Evolutionary conservation across 53 echinoderm and acorn worm genomes (phyloP).

Genomic region (Henricia sp.): DNA sequence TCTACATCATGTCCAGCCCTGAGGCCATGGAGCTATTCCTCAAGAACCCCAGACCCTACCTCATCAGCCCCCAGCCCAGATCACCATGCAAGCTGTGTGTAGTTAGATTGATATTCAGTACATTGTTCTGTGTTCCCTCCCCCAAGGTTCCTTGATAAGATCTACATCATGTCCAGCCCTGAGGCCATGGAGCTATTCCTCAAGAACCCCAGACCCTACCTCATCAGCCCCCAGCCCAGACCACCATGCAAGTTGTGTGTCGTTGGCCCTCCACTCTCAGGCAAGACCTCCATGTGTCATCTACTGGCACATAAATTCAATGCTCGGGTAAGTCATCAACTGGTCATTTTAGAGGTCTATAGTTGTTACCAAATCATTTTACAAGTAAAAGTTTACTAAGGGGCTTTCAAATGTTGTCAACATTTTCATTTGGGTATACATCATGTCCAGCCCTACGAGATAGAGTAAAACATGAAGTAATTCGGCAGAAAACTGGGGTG

Average conservation of each 20-base stretch:
- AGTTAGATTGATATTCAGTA: background rate
- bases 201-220: constrained; percentile 95
- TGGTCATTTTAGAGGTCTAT: too few species aligned
- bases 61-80: constrained; percentile 95
- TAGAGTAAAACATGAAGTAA: too few species aligned
- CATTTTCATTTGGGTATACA: too few species aligned
- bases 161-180: constrained; percentile 97
- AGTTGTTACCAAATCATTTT: too few species aligned
- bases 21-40: constrained; percentile 93
- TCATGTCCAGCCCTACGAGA: too few species aligned
- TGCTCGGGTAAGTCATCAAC: constrained; percentile 81
- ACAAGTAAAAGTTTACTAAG: too few species aligned
- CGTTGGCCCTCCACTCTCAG: constrained; percentile 88
- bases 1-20: constrained; percentile 97
- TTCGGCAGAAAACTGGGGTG: too few species aligned
- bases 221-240: constrained; percentile 95
- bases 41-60: constrained; percentile 95
- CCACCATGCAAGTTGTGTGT: constrained; percentile 98
- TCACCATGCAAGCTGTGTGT: constrained; percentile 90
- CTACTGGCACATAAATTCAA: constrained; percentile 93
- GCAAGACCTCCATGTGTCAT: constrained; percentile 90
- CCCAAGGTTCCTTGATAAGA: constrained; percentile 93
- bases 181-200: constrained; percentile 93
- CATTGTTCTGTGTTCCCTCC: background rate
- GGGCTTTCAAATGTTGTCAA: too few species aligned